Base-by-base conservation (phyloP, 2,113 vertebrate species). In the Corydoras sp. region DNA sequence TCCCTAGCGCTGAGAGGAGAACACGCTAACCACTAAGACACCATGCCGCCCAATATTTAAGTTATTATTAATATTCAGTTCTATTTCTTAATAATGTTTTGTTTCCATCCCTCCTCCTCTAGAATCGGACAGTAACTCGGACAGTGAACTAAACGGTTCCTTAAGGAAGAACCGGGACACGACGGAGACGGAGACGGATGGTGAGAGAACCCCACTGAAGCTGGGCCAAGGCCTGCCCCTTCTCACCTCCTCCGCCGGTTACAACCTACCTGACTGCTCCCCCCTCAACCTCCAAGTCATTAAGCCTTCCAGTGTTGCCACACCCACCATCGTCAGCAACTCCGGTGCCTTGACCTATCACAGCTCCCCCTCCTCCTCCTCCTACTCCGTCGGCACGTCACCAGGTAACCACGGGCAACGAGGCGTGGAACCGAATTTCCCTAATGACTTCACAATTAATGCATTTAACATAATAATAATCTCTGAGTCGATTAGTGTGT, bases 81-180 rank as follows among this genome's bases (percentile, higher is more conserved):
- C 18, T 24, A 24, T 24, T 24, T 24, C 18, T 24, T 24, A 24
- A 24, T 24, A 24, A 24, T 24, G 18, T 24, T 24, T 24, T 24
- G 18, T 24, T 24, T 24, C 18, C 18, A 24, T 24, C 18, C 18
- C 18, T 24, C 18, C 18, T 35, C 31, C 12, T n/a, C 56, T 84
- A 99, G 97, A 99, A 82, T 97, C 96, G 35, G 96, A 97, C 86
- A 99, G 91, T 86, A 98, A 97, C 90, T 96, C 94, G 55, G 96
- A 98, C 78, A 97, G 95, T 61, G 95, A 97, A 84, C 88, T 92
- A 53, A 92, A 93, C 83, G 91, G 91, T 70, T 95, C 95, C 71
- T 93, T 92, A 77, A 92, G 86, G 91, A 93, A 90, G 90, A 90
- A 88, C 88, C 95, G 85, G 89, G 92, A 92, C 83, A 88, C 90